These are phyloP conservation scores for Pampusana beccarii DNA, from an alignment of 2,113 vertebrate genomes.

Conservation along the genomic window DNA sequence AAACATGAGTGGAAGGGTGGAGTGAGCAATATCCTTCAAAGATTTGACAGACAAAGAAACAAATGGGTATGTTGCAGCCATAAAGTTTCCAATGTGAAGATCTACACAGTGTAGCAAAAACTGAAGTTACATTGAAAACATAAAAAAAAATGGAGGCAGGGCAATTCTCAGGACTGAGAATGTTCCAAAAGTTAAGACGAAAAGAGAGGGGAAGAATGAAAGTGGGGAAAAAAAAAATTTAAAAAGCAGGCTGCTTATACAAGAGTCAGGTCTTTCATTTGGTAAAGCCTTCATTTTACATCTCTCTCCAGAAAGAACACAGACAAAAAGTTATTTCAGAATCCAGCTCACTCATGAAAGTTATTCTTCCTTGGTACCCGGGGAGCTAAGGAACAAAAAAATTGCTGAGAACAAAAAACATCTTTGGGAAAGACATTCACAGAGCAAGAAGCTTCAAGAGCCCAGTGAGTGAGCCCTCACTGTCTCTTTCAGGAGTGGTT, in stretches of 20 bases:
- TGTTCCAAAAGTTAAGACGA: not conserved
- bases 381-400: not conserved
- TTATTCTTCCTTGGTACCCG: conserved; percentile 41
- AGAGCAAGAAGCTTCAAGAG: conserved; percentile 72
- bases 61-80: conserved; percentile 10
- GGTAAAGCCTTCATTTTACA: conserved; percentile 58
- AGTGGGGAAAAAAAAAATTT: too few relatives aligned
- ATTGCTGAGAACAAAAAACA: conserved; percentile 29
- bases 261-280: conserved; percentile 50
- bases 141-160: not conserved
- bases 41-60: conserved; percentile 26
- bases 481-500: conserved; percentile 58
- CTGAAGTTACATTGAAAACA: not conserved
- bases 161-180: conserved; percentile 14
- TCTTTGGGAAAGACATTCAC: conserved; percentile 80
- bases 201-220: fast-evolving
- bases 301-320: conserved; percentile 22
- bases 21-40: conserved; percentile 55
- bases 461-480: conserved; percentile 45
- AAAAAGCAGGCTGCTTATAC: conserved; percentile 21
- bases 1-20: conserved; percentile 16
- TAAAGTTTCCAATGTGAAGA: conserved; percentile 73
- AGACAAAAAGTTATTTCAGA: conserved; percentile 28
- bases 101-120: conserved; percentile 16
- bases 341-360: conserved; percentile 61